A percentile compares a stretch with the other conserved stretches of the same genome.
phyloP scores from a whole-genome alignment of 92 coral and sea anemone species.

The Isaurus tuberculatus region DNA sequence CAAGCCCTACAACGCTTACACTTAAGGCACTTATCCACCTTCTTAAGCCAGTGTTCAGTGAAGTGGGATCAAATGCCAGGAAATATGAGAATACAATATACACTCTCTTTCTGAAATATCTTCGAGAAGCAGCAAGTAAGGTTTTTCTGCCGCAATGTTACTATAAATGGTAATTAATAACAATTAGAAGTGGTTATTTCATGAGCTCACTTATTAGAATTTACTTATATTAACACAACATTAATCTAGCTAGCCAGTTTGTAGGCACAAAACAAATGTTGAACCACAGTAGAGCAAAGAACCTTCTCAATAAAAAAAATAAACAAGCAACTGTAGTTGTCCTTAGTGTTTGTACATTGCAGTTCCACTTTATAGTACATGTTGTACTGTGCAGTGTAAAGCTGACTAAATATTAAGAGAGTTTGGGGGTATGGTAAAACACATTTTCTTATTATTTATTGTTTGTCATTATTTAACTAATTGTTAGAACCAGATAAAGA shows the following conservation, averaged over 20 bases:
- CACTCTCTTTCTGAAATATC: background rate
- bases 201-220: background rate
- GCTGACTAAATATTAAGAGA: background rate
- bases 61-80: conserved; percentile 26
- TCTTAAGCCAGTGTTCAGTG: conserved; percentile 19
- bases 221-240: conserved; percentile 1
- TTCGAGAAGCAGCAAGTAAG: conserved; percentile 8
- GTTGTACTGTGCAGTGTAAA: background rate
- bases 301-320: background rate
- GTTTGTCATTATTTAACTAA: background rate
- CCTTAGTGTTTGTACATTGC: background rate
- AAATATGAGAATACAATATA: background rate
- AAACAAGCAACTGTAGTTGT: conserved; percentile 3
- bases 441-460: background rate
- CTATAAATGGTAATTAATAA: background rate
- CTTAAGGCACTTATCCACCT: background rate
- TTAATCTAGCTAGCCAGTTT: background rate
- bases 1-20: conserved; percentile 8
- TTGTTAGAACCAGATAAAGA: conserved; percentile 2
- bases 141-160: conserved; percentile 9
- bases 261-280: conserved; percentile 3
- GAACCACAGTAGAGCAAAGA: background rate
- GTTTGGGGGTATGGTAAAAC: background rate
- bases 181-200: background rate
- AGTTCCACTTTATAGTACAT: background rate